Conservation (phyloP, 2,888 invertebrate genomes). For the Polyommatus iphigenia region DNA sequence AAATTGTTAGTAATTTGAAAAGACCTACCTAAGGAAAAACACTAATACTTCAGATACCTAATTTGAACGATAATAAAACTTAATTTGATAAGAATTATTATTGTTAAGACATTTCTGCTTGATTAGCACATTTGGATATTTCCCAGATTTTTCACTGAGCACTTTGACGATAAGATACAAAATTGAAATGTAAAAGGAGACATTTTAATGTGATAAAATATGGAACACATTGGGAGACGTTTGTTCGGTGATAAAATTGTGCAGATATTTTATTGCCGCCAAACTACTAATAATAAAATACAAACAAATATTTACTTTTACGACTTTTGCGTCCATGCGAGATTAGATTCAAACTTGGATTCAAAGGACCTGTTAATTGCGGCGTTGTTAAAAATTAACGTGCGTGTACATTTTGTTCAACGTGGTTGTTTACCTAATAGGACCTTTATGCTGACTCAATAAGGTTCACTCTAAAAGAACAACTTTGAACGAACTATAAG, state of each 20-base stretch:
- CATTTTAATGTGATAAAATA: conserved; percentile 14
- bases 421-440: background rate
- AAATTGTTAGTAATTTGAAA: no score
- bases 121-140: conserved; percentile 22
- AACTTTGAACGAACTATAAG: background rate
- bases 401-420: background rate
- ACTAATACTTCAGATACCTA: background rate
- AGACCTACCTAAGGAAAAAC: no score
- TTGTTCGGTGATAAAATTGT: background rate
- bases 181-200: background rate
- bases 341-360: conserved; percentile 7
- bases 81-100: background rate
- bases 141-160: conserved; percentile 28
- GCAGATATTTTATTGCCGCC: background rate
- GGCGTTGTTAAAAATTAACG: background rate
- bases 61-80: background rate
- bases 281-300: no score
- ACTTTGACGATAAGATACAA: conserved; percentile 11
- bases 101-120: no score
- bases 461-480: background rate
- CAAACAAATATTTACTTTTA: conserved; percentile 14
- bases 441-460: background rate
- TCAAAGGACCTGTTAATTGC: background rate
- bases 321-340: background rate
- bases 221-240: conserved; percentile 9